phyloP scores from a whole-genome alignment of 2,113 vertebrate genomes.

The Hippocampus mohnikei region DNA sequence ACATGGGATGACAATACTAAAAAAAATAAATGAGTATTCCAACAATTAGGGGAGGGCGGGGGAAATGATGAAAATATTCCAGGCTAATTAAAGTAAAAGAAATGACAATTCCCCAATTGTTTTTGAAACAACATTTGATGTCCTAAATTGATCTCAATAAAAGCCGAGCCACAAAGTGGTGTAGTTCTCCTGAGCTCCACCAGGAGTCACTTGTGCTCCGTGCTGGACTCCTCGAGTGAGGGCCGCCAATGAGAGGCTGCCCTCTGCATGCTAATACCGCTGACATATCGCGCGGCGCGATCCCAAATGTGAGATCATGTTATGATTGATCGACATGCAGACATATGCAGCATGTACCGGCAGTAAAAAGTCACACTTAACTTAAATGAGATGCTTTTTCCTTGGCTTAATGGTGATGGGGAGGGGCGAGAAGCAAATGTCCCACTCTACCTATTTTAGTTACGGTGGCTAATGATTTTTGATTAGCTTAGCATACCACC shows the following conservation, averaged over 20 bases:
- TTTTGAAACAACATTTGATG: neutral
- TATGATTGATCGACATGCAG: neutral
- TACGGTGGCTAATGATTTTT: neutral
- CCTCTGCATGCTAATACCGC: neutral
- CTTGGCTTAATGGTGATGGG: neutral
- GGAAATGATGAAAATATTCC: neutral
- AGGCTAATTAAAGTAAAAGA: neutral
- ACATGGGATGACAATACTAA: neutral
- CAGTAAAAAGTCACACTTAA: too few species aligned
- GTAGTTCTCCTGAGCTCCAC: constrained; percentile 36
- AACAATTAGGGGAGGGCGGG: neutral
- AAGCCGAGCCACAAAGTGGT: neutral
- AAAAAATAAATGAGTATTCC: neutral
- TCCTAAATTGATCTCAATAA: neutral
- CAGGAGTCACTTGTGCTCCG: constrained; percentile 64
- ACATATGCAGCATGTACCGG: neutral
- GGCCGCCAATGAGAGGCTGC: neutral
- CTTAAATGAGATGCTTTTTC: neutral
- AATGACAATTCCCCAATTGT: neutral
- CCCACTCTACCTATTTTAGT: neutral
- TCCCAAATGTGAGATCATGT: neutral
- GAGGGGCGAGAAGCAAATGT: neutral
- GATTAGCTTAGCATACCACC: neutral
- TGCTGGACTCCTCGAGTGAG: neutral
- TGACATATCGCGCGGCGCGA: neutral